Conservation (phyloP, 2,888 invertebrate genomes). For the Cataglyphis livida region DNA sequence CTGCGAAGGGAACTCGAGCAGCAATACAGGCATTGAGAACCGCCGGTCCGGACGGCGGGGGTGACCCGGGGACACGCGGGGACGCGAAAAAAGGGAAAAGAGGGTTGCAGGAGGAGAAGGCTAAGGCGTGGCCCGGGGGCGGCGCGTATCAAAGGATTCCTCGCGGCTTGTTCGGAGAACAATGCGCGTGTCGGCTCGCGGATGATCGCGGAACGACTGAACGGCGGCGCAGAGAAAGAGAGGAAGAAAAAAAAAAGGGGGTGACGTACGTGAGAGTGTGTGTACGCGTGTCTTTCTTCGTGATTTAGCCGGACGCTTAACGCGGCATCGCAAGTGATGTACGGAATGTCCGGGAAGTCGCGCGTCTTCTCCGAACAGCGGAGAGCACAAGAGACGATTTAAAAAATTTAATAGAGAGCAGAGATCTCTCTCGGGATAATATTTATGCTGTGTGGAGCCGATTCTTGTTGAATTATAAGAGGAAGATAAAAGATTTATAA, state of each 20-base stretch:
- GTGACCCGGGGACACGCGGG: slow-evolving; percentile 41
- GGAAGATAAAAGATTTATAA: not conserved
- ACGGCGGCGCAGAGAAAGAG: slow-evolving; percentile 24
- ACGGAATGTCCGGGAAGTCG: slow-evolving; percentile 32
- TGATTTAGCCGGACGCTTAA: slow-evolving; percentile 51
- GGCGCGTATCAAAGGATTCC: slow-evolving; percentile 48
- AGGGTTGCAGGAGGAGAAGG: slow-evolving; percentile 48
- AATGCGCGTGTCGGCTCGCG: slow-evolving; percentile 48
- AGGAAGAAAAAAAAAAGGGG: not conserved
- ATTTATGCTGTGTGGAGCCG: not conserved
- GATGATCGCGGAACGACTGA: slow-evolving; percentile 47
- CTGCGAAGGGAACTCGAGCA: slow-evolving; percentile 89
- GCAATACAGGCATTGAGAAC: slow-evolving; percentile 85
- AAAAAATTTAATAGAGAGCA: slow-evolving; percentile 16
- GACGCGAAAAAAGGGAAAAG: slow-evolving; percentile 46
- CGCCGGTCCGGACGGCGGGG: slow-evolving; percentile 28
- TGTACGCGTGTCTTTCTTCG: slow-evolving; percentile 43
- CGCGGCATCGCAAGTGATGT: slow-evolving; percentile 43
- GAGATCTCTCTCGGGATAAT: slow-evolving; percentile 3
- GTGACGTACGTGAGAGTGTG: not conserved
- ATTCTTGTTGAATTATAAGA: slow-evolving; percentile 12
- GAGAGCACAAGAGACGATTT: not conserved
- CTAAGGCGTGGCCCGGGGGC: slow-evolving; percentile 55
- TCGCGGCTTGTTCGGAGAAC: slow-evolving; percentile 51
- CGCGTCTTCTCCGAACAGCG: not conserved